These are phyloP conservation scores for Anhinga rufa DNA, from an alignment of 2,113 vertebrate genomes.

Conservation along the genomic window DNA sequence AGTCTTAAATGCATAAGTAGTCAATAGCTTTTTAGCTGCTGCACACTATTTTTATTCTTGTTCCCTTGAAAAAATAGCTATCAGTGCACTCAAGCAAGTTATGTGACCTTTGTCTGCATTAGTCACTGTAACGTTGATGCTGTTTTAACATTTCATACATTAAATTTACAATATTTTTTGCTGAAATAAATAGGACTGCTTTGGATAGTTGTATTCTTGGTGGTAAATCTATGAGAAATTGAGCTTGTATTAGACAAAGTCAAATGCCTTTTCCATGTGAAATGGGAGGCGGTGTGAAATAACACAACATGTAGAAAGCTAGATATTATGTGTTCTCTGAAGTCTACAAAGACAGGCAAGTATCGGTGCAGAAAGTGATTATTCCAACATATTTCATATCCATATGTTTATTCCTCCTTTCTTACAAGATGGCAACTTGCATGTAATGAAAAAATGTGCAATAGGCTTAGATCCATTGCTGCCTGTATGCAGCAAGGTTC, in stretches of 20 bases:
- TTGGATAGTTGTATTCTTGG: neutral
- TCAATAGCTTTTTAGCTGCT: neutral
- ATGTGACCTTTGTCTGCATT: neutral
- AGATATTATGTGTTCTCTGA: slow-evolving; percentile 51
- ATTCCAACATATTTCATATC: slow-evolving; percentile 59
- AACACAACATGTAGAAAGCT: slow-evolving; percentile 40
- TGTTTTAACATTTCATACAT: neutral
- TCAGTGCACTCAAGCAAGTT: neutral
- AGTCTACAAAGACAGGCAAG: slow-evolving; percentile 58
- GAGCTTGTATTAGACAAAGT: slow-evolving; percentile 46
- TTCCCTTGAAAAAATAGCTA: neutral
- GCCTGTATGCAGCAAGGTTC: neutral
- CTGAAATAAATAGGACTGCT: neutral
- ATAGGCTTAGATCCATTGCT: neutral
- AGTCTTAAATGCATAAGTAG: neutral
- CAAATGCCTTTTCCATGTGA: slow-evolving; percentile 49
- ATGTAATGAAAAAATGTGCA: slow-evolving; percentile 11
- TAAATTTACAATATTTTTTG: neutral
- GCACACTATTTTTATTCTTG: neutral
- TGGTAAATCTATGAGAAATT: neutral
- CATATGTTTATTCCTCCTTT: slow-evolving; percentile 62
- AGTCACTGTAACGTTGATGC: neutral
- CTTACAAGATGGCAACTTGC: slow-evolving; percentile 60
- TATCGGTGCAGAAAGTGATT: slow-evolving; percentile 54
- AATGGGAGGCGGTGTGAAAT: slow-evolving; percentile 57